Base-by-base conservation (phyloP, 2,888 invertebrate genomes). In the Netelia melanura region DNA sequence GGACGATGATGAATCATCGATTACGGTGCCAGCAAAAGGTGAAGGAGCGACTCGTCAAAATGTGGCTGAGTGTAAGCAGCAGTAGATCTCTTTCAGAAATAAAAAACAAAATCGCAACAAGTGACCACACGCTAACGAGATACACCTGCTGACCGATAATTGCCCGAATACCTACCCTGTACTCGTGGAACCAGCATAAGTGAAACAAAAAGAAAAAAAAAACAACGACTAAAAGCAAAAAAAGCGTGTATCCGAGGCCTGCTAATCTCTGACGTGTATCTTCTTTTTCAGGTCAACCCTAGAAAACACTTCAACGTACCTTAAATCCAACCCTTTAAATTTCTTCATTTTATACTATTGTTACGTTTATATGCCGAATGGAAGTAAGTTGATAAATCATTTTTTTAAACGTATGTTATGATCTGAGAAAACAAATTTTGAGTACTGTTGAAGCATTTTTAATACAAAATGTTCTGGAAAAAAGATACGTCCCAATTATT, bases 31-130 rank as follows among this genome's bases (percentile, higher is more conserved):
- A 78, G 93, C 94, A 83, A 90, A 94, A 92, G 93, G 94, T 92
- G 93, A 87, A 91, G 94, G 94, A 90, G 52, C 83, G 84, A 87
- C 85, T 54, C 84, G 88, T 83, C 86, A 85, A 58, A 83, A 89
- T 91, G 95, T 96, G 81, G 95, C 95, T 86, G 97, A 97, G 90
- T 97, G 97, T 95, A 96, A 96, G 93, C 96, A 96, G 90, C 97
- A 97, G 94, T 97, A 96, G 94, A 90, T 87, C 78, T 86, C 58
- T 68, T 74, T 21, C 72, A 43, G 85, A 80, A 88, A 84, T 84
- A 77, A 84, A 86, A 75, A 84, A 85, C 79, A 61, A 87, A 87
- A 86, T 87, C 85, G 81, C 86, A 85, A 81, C 86, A 87, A 87
- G 78, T 85, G 84, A 88, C 72, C 72, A 87, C 79, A 62, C 54